Evolutionary conservation across 2,888 invertebrate genomes (phyloP).

Genomic region (Caenorhabditis becei): DNA sequence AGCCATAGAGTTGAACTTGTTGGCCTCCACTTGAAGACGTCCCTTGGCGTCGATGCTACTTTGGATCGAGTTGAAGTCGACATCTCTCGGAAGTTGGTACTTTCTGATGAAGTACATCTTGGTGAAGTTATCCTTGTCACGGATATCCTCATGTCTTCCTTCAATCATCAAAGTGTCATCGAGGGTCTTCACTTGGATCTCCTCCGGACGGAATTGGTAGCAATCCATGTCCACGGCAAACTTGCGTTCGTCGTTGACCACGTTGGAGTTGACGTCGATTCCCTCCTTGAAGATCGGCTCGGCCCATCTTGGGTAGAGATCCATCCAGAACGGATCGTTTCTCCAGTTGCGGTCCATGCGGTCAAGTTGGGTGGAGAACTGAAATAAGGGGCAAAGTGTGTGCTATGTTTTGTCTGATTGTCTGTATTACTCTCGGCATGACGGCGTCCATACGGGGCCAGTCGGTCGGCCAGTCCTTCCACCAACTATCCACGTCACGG

Average conservation of each 20-base stretch:
- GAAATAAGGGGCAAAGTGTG: slow-evolving; percentile 46
- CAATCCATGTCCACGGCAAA: slow-evolving; percentile 80
- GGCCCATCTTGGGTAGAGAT: slow-evolving; percentile 80
- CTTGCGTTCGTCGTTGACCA: slow-evolving; percentile 75
- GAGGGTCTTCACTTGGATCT: slow-evolving; percentile 80
- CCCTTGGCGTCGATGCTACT: slow-evolving; percentile 78
- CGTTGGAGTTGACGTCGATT: slow-evolving; percentile 77
- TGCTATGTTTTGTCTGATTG: neutral
- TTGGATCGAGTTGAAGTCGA: slow-evolving; percentile 74
- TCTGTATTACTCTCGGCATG: slow-evolving; percentile 78
- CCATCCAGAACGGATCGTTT: slow-evolving; percentile 80
- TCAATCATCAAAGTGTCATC: slow-evolving; percentile 81
- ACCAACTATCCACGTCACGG: slow-evolving; percentile 78
- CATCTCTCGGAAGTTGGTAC: slow-evolving; percentile 80
- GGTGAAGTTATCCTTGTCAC: slow-evolving; percentile 79
- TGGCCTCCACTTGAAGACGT: slow-evolving; percentile 79
- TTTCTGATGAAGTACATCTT: slow-evolving; percentile 81
- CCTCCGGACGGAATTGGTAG: slow-evolving; percentile 81
- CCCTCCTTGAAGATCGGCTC: slow-evolving; percentile 80
- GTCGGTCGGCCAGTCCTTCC: slow-evolving; percentile 80
- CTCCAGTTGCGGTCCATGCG: slow-evolving; percentile 80
- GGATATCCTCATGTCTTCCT: slow-evolving; percentile 80
- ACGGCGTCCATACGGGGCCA: slow-evolving; percentile 80
- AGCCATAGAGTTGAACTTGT: slow-evolving; percentile 71
- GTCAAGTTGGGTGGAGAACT: slow-evolving; percentile 80